Conservation (phyloP, 2,797 vertebrate genomes). For the Myripristis jacobus region DNA sequence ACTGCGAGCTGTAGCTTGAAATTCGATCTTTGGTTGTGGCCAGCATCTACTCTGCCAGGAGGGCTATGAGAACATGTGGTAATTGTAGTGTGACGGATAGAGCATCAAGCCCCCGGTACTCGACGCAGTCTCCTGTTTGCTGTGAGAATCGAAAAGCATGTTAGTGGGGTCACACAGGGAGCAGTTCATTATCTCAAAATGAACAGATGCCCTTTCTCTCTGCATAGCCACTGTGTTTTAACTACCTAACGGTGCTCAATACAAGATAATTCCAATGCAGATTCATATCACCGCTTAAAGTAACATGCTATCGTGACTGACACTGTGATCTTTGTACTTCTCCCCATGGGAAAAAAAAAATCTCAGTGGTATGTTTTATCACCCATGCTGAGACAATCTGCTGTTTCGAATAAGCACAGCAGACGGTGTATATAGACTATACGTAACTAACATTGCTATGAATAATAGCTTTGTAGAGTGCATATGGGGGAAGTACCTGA, state of each 20-base stretch:
- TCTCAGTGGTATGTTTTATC: neutral
- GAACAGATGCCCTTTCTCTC: slow-evolving; percentile 27
- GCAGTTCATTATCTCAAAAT: slow-evolving; percentile 57
- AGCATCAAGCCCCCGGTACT: neutral
- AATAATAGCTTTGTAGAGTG: neutral
- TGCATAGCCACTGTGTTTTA: slow-evolving; percentile 9
- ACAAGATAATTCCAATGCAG: slow-evolving; percentile 14
- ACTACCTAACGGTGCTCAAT: slow-evolving; percentile 11
- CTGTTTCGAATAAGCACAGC: neutral
- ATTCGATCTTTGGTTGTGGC: slow-evolving; percentile 49
- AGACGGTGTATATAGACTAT: neutral
- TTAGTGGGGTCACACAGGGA: slow-evolving; percentile 44
- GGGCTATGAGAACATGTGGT: slow-evolving; percentile 16
- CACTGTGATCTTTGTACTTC: too few relatives aligned
- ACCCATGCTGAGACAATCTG: neutral
- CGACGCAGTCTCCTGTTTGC: slow-evolving; percentile 18
- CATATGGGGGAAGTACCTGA: neutral
- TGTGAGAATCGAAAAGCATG: slow-evolving; percentile 26
- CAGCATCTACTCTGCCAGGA: slow-evolving; percentile 13
- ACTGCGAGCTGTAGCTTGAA: slow-evolving; percentile 17
- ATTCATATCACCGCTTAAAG: neutral
- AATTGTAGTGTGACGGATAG: slow-evolving; percentile 54
- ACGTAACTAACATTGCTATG: neutral
- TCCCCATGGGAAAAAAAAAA: too few relatives aligned
- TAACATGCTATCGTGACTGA: too few relatives aligned